Conservation (phyloP, 2,797 vertebrate genomes). For the Ataeniobius toweri region DNA sequence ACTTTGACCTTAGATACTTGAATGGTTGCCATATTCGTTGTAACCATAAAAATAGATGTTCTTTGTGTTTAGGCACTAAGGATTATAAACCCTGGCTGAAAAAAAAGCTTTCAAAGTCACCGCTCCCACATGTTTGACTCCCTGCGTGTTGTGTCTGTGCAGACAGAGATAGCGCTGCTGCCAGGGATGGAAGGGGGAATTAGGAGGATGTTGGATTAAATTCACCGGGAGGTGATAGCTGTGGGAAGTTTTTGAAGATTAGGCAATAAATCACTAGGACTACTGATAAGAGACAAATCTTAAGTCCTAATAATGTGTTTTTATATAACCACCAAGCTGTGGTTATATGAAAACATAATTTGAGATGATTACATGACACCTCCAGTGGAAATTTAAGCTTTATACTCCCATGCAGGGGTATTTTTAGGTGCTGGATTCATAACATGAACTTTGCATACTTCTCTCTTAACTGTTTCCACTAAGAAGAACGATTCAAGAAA, state of each 20-base stretch:
- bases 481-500: not conserved
- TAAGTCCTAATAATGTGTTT: constrained; percentile 39
- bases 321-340: not conserved
- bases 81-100: constrained; percentile 47
- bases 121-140: constrained; percentile 45
- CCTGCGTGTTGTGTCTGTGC: constrained; percentile 61
- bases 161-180: constrained; percentile 42
- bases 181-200: constrained; percentile 7
- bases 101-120: constrained; percentile 2
- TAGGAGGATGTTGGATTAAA: constrained; percentile 49
- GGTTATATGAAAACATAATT: constrained; percentile 44
- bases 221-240: constrained; percentile 29
- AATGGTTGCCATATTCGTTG: constrained; percentile 16
- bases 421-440: constrained; percentile 26
- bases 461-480: not conserved
- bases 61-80: constrained; percentile 12
- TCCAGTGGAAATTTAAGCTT: constrained; percentile 33
- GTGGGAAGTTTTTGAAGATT: constrained; percentile 55
- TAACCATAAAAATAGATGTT: constrained; percentile 11
- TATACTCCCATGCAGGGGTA: constrained; percentile 26
- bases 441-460: not conserved
- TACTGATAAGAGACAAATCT: constrained; percentile 45
- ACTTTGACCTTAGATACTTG: constrained; percentile 52
- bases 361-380: constrained; percentile 41
- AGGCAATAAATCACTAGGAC: constrained; percentile 54